A percentile compares a stretch with the other conserved stretches of the same genome.
phyloP scores from a whole-genome alignment of 2,797 vertebrate genomes.

The Tragopan temminckii region DNA sequence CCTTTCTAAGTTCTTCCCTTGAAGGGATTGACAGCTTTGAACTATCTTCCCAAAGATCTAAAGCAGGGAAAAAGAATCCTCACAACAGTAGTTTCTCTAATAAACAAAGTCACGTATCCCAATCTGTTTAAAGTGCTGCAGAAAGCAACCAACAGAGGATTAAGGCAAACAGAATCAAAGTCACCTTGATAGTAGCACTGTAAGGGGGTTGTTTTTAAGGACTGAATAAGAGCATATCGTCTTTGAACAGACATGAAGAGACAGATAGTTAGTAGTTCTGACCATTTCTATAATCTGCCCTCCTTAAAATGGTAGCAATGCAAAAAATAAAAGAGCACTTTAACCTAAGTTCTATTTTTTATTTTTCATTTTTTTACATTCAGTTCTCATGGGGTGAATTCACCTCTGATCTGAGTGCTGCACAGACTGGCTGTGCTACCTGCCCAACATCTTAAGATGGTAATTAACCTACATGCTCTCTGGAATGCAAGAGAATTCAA shows the following conservation, averaged over 20 bases:
- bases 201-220: neutral
- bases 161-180: conserved; percentile 46
- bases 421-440: neutral
- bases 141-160: neutral
- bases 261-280: neutral
- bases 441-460: neutral
- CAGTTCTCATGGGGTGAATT: neutral
- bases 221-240: neutral
- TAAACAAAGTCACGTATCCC: conserved; percentile 31
- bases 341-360: neutral
- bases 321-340: neutral
- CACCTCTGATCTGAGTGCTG: neutral
- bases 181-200: neutral
- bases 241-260: conserved; percentile 3
- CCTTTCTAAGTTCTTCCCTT: conserved; percentile 26
- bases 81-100: neutral
- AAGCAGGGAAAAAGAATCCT: neutral
- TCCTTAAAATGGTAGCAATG: neutral
- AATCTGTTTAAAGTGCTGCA: neutral
- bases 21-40: conserved; percentile 55
- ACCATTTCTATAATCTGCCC: neutral
- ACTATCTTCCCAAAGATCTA: conserved; percentile 45
- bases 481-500: conserved; percentile 16
- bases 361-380: neutral
- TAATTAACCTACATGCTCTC: conserved; percentile 35